Conservation (phyloP, 2,797 vertebrate genomes). For the Centropyge bicolor region DNA sequence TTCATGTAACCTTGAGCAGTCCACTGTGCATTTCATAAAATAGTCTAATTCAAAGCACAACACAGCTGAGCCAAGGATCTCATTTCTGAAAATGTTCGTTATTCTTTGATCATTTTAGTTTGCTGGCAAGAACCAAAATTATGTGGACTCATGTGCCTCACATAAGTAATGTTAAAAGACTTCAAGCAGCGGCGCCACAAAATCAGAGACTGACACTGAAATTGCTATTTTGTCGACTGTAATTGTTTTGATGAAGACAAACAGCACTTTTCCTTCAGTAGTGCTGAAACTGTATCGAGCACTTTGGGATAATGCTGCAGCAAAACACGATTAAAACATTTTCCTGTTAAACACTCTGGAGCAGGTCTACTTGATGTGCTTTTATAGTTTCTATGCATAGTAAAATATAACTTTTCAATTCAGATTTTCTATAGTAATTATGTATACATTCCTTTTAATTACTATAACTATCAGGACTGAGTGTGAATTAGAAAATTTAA, state of each 20-base stretch:
- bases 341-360: background rate
- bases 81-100: background rate
- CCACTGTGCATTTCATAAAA: background rate
- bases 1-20: background rate
- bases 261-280: background rate
- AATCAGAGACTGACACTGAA: background rate
- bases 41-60: background rate
- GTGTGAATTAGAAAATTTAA: background rate
- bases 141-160: background rate
- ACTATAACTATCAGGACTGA: background rate
- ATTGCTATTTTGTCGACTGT: background rate
- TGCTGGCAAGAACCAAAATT: background rate
- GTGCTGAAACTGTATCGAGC: background rate
- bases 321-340: background rate
- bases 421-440: background rate
- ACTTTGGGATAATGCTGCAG: background rate
- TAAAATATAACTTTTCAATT: background rate
- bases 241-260: constrained; percentile 4
- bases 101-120: background rate
- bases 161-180: background rate
- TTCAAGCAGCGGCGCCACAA: background rate
- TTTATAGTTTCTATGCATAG: background rate
- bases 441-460: background rate
- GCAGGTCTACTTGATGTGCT: background rate
- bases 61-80: background rate